phyloP scores from a whole-genome alignment of 2,888 invertebrate species.

The Athalia cordata region DNA sequence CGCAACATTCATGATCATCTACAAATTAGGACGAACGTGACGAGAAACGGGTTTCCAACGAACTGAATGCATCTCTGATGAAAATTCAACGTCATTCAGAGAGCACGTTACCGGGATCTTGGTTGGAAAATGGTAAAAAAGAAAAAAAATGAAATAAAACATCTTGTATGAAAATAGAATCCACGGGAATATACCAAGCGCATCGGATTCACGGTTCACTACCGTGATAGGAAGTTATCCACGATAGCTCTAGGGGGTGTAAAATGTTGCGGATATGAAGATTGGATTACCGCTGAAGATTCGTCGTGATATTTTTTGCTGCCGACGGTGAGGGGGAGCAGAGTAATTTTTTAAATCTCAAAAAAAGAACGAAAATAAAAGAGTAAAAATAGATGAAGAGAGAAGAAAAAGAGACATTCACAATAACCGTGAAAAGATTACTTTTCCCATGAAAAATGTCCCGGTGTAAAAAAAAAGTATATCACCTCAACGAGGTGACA shows the following conservation, averaged over 20 bases:
- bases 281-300: too few relatives aligned
- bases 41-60: too few relatives aligned
- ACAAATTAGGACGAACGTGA: too few relatives aligned
- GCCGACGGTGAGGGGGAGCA: background rate
- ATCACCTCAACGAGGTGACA: slow-evolving; percentile 8
- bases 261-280: too few relatives aligned
- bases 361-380: background rate
- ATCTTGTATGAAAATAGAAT: background rate
- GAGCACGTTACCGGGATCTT: background rate
- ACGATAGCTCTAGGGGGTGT: too few relatives aligned
- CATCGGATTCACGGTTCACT: too few relatives aligned
- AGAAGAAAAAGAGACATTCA: slow-evolving; percentile 4
- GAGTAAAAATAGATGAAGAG: background rate
- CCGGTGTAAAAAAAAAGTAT: background rate
- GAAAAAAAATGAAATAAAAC: background rate
- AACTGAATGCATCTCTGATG: background rate
- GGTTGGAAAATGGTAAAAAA: too few relatives aligned
- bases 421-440: slow-evolving; percentile 6
- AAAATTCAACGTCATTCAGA: background rate
- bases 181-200: background rate
- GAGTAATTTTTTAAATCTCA: background rate
- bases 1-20: too few relatives aligned
- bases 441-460: slow-evolving; percentile 10
- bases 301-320: too few relatives aligned
- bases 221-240: too few relatives aligned